Percentiles rank a stretch among this genome's conserved stretches.
phyloP scores from a whole-genome alignment of 1,140 invertebrate species.

The Panagrolaimus sp. region DNA sequence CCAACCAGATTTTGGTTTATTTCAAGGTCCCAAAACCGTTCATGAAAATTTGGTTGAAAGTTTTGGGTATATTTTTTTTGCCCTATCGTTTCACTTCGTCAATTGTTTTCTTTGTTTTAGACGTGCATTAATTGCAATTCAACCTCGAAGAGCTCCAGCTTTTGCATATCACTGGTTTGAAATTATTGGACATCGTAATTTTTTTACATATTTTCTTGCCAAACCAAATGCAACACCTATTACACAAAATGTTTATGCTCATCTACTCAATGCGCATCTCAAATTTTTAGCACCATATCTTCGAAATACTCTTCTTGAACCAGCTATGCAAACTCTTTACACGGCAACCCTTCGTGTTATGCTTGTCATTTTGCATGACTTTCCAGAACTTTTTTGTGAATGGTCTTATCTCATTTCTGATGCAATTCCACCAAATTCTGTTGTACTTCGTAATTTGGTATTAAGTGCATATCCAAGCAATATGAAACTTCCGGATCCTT shows the following conservation, averaged over 20 bases:
- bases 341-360: constrained; percentile 90
- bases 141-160: constrained; percentile 87
- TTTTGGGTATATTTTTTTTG: constrained; percentile 58
- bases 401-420: constrained; percentile 99
- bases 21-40: constrained; percentile 68
- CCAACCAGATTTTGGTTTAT: constrained; percentile 68
- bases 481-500: constrained; percentile 90
- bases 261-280: constrained; percentile 89
- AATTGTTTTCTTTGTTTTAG: not conserved
- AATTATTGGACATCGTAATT: constrained; percentile 84
- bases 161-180: constrained; percentile 98
- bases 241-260: constrained; percentile 68
- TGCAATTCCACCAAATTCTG: constrained; percentile 95
- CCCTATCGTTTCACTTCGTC: not conserved
- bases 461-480: constrained; percentile 92
- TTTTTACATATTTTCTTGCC: constrained; percentile 85
- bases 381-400: constrained; percentile 96
- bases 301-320: constrained; percentile 86
- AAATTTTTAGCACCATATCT: constrained; percentile 93
- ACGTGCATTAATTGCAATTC: constrained; percentile 61
- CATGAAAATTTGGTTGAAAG: constrained; percentile 72
- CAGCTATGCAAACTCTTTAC: constrained; percentile 84
- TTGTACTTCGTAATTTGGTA: constrained; percentile 96
- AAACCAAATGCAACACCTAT: constrained; percentile 60
- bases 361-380: constrained; percentile 92